These are phyloP conservation scores for Argya squamiceps DNA, from an alignment of 2,797 vertebrate genomes.

Conservation along the genomic window DNA sequence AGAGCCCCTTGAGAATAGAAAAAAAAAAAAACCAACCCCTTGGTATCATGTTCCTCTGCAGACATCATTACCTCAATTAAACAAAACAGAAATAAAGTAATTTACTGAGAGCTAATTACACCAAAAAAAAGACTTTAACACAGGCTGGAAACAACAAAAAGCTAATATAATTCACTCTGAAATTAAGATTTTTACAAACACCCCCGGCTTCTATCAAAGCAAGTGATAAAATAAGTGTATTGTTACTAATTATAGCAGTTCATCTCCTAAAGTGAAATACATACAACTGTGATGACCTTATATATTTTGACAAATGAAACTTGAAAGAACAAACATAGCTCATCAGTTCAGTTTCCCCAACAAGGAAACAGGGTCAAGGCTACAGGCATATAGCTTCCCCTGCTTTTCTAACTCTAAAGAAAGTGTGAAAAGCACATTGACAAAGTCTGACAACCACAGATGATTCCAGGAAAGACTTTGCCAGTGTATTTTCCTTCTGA, in stretches of 20 bases:
- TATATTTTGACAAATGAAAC: conserved; percentile 60
- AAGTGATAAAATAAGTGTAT: conserved; percentile 60
- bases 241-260: conserved; percentile 52
- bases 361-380: conserved; percentile 41
- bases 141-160: conserved; percentile 55
- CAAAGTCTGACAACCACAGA: conserved; percentile 60
- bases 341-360: conserved; percentile 28
- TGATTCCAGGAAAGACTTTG: conserved; percentile 49
- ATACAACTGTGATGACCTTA: neutral
- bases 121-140: neutral
- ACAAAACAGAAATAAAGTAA: conserved; percentile 67
- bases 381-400: neutral
- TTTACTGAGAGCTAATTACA: conserved; percentile 68
- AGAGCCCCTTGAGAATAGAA: neutral
- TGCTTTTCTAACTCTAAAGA: conserved; percentile 31
- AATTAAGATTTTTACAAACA: conserved; percentile 56
- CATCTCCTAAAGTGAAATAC: conserved; percentile 53
- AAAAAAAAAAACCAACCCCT: accelerated
- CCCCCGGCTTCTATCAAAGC: conserved; percentile 34
- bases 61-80: conserved; percentile 69
- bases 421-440: conserved; percentile 55
- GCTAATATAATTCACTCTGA: conserved; percentile 56
- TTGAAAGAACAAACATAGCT: conserved; percentile 54
- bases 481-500: conserved; percentile 31
- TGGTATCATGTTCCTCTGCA: conserved; percentile 45